Base-by-base conservation (phyloP, 2,113 vertebrate species). In the Dipodomys stephensi region DNA sequence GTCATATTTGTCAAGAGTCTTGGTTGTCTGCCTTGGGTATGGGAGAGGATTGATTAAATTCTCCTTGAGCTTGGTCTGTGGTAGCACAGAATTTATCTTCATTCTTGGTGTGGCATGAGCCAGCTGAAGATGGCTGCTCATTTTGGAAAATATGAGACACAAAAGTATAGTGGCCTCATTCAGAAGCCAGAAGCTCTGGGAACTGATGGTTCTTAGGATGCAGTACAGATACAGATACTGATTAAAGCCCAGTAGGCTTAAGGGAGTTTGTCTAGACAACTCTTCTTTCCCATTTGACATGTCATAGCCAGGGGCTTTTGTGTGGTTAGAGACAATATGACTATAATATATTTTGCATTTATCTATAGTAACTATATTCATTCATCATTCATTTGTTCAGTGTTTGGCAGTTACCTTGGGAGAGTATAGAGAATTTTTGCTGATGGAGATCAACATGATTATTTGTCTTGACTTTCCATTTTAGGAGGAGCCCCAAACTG, bases 1-100 rank as follows among this genome's bases (percentile, higher is more conserved):
- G 87, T 85, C 57, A 44, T 44, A n/a, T 88, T 92, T 93, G 65
- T 94, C 1, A 20, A 83, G 32, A 87, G 94, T n/a, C 57, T 68
- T 25, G 60, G 82, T 78, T 1, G 9, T 35, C 73, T 76, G 77
- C 81, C 83, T 92, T 94, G 69, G 83, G 18, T 93, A 74, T 90
- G 77, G 77, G 64, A 93, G 76, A 53, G 81, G 93, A 87, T 15
- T 2, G 19, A 77, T 94, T 94, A 95, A 87, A 82, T 95, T 92
- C 74, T 22, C 76, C 20, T 83, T 72, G 28, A 84, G n/a, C 7
- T 90, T 1, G 4, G 30, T 87, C 73, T 91, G 60, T 84, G 57
- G 69, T 91, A 28, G 53, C 25, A 9, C 79, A 69, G 27, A 71
- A 27, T 93, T 69, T 93, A 9, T 94, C 49, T 83, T 82, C 80